phyloP scores from a whole-genome alignment of 2,113 vertebrate genomes.

The Tupaia tana region DNA sequence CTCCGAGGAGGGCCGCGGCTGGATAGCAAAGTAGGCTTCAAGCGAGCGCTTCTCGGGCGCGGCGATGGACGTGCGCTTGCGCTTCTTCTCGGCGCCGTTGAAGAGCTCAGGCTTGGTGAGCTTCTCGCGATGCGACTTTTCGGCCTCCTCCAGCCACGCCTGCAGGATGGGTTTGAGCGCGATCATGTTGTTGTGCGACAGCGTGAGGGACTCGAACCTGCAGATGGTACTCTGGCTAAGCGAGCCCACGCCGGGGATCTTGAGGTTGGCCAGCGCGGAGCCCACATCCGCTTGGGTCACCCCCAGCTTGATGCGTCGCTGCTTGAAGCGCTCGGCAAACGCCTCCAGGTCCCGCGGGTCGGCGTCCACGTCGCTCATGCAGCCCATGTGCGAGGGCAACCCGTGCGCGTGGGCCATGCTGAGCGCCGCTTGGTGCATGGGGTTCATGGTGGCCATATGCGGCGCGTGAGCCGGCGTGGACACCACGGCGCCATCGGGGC shows the following conservation, averaged over 20 bases:
- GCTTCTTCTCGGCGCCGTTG: conserved; percentile 97
- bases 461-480: conserved; percentile 95
- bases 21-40: conserved; percentile 98
- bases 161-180: conserved; percentile 98
- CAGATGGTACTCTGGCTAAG: conserved; percentile 99
- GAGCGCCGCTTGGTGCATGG: conserved; percentile 98
- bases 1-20: conserved; percentile 97
- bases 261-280: conserved; percentile 96
- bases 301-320: conserved; percentile 98
- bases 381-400: conserved; percentile 96
- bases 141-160: conserved; percentile 98
- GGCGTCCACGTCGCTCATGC: conserved; percentile 98
- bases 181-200: conserved; percentile 99
- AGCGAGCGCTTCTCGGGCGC: conserved; percentile 97
- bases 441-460: conserved; percentile 98
- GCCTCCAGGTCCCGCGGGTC: conserved; percentile 99
- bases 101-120: conserved; percentile 98
- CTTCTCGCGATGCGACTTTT: conserved; percentile 98
- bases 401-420: conserved; percentile 99
- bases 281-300: conserved; percentile 99
- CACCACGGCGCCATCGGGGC: conserved; percentile 96
- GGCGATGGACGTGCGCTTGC: conserved; percentile 98
- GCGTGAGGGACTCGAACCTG: conserved; percentile 97
- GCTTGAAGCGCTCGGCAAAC: conserved; percentile 98
- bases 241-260: conserved; percentile 98